Conservation (phyloP, 2,797 vertebrate species). For the Argentina silus region DNA sequence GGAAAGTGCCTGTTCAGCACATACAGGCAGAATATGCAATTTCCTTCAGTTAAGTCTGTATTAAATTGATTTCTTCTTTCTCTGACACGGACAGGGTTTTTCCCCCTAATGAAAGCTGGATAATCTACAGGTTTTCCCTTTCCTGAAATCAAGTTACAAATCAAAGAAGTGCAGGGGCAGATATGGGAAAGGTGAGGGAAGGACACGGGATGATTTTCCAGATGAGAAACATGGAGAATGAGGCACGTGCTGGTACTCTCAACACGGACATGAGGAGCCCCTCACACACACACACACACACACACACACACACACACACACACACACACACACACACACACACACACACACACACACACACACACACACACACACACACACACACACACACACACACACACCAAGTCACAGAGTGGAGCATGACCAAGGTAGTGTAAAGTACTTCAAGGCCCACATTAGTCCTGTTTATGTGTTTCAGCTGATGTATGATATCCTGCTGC, state of each 20-base stretch:
- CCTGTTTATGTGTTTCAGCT: background rate
- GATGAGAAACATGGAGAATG: constrained; percentile 70
- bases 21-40: constrained; percentile 86
- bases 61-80: constrained; percentile 89
- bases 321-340: constrained; percentile 6
- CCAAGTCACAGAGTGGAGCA: constrained; percentile 33
- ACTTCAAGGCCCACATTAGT: too few species aligned
- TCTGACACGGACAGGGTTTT: constrained; percentile 79
- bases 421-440: too few species aligned
- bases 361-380: constrained; percentile 23
- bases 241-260: constrained; percentile 52
- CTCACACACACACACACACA: background rate
- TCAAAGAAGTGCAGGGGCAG: constrained; percentile 73
- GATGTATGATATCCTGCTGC: too few species aligned
- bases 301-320: constrained; percentile 17
- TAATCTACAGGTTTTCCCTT: constrained; percentile 85
- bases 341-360: constrained; percentile 37
- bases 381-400: constrained; percentile 19
- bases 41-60: constrained; percentile 88
- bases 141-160: constrained; percentile 84
- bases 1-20: constrained; percentile 80
- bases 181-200: constrained; percentile 75
- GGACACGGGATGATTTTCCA: constrained; percentile 73
- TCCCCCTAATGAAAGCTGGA: constrained; percentile 79
- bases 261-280: constrained; percentile 47